phyloP scores from a whole-genome alignment of 2,113 vertebrate species.

The Nothocercus julius region DNA sequence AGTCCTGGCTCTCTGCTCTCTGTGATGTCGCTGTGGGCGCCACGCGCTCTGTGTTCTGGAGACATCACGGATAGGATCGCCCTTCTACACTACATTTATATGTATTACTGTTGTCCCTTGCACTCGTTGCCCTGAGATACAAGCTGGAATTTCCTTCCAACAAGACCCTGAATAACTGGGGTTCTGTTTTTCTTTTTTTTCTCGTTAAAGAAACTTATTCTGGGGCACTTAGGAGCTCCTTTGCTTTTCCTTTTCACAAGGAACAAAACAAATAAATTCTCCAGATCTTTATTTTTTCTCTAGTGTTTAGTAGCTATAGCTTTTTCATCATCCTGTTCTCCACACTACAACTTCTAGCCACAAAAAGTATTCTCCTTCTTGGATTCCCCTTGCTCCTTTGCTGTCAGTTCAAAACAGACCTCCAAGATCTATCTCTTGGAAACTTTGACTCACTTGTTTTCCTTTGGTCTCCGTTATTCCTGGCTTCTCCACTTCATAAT shows the following conservation, averaged over 20 bases:
- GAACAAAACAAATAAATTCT: not conserved
- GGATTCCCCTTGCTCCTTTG: not conserved
- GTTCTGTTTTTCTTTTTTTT: not conserved
- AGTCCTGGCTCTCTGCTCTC: not conserved
- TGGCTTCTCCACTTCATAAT: not conserved
- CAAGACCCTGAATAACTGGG: not conserved
- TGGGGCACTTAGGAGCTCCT: not conserved
- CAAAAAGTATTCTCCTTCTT: not conserved
- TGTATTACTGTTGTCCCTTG: not conserved
- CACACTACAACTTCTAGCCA: not conserved
- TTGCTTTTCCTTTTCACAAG: not conserved
- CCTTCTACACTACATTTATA: not conserved
- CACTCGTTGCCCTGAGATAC: not conserved
- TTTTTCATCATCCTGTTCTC: not conserved
- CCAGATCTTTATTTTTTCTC: not conserved
- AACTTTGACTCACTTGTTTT: not conserved
- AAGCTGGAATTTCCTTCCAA: not conserved
- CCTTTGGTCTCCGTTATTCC: not conserved
- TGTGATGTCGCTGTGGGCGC: rapidly evolving
- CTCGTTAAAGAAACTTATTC: not conserved
- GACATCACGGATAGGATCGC: not conserved
- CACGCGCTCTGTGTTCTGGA: not conserved
- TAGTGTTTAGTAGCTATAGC: not conserved
- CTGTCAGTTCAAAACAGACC: not conserved
- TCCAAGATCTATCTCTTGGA: not conserved